Evolutionary conservation across 2,113 vertebrate species (phyloP).

Genomic region (Cyprinus carpio): DNA sequence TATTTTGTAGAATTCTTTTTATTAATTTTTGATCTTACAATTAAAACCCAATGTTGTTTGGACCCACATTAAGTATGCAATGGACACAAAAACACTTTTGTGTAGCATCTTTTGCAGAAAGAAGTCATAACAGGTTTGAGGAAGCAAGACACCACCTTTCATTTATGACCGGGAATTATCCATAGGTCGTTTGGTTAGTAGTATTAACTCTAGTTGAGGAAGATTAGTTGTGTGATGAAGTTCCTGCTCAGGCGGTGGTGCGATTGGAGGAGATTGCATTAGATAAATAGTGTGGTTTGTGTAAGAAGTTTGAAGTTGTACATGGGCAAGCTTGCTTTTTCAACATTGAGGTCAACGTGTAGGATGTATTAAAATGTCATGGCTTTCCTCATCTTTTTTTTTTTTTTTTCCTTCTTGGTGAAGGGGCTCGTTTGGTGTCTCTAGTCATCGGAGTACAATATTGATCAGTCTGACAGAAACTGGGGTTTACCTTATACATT

Average conservation of each 20-base stretch:
- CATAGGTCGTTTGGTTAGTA: background rate
- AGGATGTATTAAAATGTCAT: slow-evolving; percentile 41
- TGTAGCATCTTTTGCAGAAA: background rate
- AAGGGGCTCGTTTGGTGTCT: background rate
- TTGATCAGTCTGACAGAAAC: background rate
- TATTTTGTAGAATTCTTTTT: background rate
- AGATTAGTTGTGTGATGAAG: background rate
- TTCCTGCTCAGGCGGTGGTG: background rate
- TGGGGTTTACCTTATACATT: slow-evolving; percentile 3
- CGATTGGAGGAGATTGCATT: background rate
- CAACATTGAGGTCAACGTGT: background rate
- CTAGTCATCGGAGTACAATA: background rate
- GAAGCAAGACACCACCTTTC: background rate
- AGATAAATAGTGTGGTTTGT: slow-evolving; percentile 20
- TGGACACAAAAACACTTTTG: background rate
- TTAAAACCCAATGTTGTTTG: background rate
- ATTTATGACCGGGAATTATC: background rate
- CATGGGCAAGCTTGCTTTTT: background rate
- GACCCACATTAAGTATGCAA: background rate
- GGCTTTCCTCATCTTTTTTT: slow-evolving; percentile 3
- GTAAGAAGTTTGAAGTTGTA: background rate
- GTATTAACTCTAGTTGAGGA: background rate
- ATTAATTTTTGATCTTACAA: background rate
- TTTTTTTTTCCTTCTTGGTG: no score
- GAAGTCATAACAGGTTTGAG: background rate